phyloP scores from a whole-genome alignment of 2,113 vertebrate species.

The Antigone vipio region DNA sequence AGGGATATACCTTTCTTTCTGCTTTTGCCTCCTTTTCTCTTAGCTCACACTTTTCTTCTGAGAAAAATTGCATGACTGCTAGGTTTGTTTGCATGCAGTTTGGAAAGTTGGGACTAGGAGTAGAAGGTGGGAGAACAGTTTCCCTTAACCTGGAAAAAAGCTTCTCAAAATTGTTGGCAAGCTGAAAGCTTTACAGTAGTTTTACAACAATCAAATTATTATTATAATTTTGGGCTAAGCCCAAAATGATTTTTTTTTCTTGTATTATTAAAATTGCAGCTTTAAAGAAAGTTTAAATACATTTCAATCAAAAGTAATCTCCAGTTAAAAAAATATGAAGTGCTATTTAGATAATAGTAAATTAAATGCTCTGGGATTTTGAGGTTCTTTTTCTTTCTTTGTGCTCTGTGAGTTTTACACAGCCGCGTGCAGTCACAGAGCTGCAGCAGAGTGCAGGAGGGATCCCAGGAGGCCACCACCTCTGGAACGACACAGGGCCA shows the following conservation, averaged over 20 bases:
- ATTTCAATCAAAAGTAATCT: neutral
- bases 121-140: neutral
- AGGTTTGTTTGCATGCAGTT: neutral
- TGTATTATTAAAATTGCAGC: neutral
- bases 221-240: neutral
- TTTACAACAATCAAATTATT: neutral
- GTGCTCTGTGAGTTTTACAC: neutral
- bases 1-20: neutral
- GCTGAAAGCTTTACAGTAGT: neutral
- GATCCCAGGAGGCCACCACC: neutral
- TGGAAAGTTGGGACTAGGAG: neutral
- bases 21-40: neutral
- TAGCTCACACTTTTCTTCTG: neutral
- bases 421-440: fast-evolving
- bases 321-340: neutral
- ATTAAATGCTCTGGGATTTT: neutral
- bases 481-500: neutral
- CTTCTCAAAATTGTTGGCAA: neutral
- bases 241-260: fast-evolving
- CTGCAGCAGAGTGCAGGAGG: neutral
- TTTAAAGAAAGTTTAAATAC: neutral
- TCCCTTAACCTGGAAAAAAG: neutral
- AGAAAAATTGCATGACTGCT: neutral
- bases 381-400: neutral
- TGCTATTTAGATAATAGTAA: neutral